Evolutionary conservation across 2,888 invertebrate species (phyloP).

Genomic region (Agrochola circellaris): DNA sequence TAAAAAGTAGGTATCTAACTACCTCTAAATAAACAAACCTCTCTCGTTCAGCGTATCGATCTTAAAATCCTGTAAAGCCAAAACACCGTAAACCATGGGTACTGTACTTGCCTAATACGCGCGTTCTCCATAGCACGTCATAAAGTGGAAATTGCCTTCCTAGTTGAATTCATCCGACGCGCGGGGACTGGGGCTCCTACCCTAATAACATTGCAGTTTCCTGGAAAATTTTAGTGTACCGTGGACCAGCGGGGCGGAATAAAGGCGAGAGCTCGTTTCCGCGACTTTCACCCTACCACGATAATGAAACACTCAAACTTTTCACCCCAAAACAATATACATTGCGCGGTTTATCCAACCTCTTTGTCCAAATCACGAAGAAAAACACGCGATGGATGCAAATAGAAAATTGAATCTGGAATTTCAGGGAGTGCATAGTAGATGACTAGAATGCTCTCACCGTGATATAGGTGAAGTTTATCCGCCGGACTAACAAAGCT

Average conservation of each 20-base stretch:
- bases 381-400: constrained; percentile 37
- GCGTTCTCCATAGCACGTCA: constrained; percentile 80
- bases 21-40: background rate
- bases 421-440: constrained; percentile 28
- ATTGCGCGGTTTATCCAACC: constrained; percentile 29
- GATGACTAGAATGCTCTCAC: constrained; percentile 52
- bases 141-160: constrained; percentile 88
- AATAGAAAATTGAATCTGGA: constrained; percentile 2
- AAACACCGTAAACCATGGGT: constrained; percentile 69
- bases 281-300: constrained; percentile 39
- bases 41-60: constrained; percentile 8
- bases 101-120: constrained; percentile 76
- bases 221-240: constrained; percentile 81
- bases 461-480: constrained; percentile 67
- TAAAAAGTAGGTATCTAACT: background rate
- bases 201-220: constrained; percentile 83
- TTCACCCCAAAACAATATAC: constrained; percentile 6
- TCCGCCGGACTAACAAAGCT: constrained; percentile 67
- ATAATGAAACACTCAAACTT: constrained; percentile 8
- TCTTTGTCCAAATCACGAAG: background rate
- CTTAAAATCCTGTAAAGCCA: constrained; percentile 37
- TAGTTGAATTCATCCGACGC: constrained; percentile 86
- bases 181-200: constrained; percentile 76
- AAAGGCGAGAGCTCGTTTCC: constrained; percentile 68
- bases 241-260: constrained; percentile 75